Conservation (phyloP, 2,113 vertebrate species). For the Calyptomena viridis region DNA sequence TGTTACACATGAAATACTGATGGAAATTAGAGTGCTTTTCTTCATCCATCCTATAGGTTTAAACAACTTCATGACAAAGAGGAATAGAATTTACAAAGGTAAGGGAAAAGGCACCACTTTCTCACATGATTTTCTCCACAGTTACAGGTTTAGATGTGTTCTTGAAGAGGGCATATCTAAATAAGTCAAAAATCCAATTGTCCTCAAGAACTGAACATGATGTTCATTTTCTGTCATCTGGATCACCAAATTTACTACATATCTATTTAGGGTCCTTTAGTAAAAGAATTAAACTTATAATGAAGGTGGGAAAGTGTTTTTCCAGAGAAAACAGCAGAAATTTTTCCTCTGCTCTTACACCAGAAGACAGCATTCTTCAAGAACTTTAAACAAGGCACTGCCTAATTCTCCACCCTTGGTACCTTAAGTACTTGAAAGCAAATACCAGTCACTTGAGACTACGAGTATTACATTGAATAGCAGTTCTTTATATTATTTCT, state of each 20-base stretch:
- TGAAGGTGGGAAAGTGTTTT: neutral
- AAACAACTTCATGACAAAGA: neutral
- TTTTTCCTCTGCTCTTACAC: neutral
- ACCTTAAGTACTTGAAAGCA: neutral
- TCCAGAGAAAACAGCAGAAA: neutral
- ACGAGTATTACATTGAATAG: neutral
- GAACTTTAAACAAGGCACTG: neutral
- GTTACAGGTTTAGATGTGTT: neutral
- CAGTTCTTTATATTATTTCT: neutral
- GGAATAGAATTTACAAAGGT: neutral
- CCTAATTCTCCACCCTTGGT: neutral
- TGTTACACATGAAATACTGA: neutral
- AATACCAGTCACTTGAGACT: neutral
- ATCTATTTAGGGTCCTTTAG: neutral
- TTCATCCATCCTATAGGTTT: neutral
- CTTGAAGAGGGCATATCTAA: neutral
- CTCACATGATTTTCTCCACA: neutral
- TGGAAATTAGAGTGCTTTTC: neutral
- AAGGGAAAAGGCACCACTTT: neutral
- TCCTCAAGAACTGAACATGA: neutral
- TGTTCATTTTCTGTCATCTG: neutral
- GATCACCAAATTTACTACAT: neutral
- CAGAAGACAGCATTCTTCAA: neutral
- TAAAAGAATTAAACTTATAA: neutral
- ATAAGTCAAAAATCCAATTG: neutral